Evolutionary conservation across 64 coral and sea anemone genomes (phyloP), one percentile per base, ranked within the genome.

Genomic region (Astreopora myriophthalma): DNA sequence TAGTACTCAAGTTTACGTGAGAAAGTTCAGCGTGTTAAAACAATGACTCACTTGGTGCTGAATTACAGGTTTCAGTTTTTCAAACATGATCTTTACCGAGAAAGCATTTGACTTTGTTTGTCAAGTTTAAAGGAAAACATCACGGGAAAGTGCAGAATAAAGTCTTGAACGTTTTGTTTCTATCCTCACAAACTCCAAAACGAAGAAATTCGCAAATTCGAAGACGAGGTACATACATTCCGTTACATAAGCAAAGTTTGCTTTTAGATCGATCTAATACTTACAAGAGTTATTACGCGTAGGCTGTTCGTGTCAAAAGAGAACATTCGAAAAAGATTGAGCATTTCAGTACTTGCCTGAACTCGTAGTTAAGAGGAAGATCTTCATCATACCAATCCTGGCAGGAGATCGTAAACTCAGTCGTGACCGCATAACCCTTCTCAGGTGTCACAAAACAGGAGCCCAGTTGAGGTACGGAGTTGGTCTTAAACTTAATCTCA

Each of bases 331-430:
- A 23, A n/a, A n/a, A n/a, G n/a, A n/a, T n/a, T n/a, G n/a, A n/a
- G n/a, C n/a, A n/a, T n/a, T n/a, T n/a, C n/a, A n/a, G n/a, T n/a
- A 49, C 64, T 34, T 89, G 94, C 92, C 46, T 87, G 39, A 96
- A 96, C 71, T 96, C 87, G 44, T 90, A 96, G 5, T 51, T 78
- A 4, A 96, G 80, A 5, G 95, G 95, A 17, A 80, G 20, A 66
- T 96, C 78, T 14, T 80, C 91, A 27, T 96, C 95, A 0, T 63
- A 9, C 46, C 75, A 96, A 4, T 48, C 87, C 16, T 66, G 35
- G 37, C 95, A 96, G 48, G 28, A 29, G 38, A 96, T 74, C 3
- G 16, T 78, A 46, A 90, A 96, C 68, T 90, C 79, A 13, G 91
- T 96, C 11, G 92, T 60, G 1, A 96, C 95, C 12, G 95, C 95